These are phyloP conservation scores for Himantopus leucocephalus DNA, from an alignment of 2,113 vertebrate species.

Conservation along the genomic window DNA sequence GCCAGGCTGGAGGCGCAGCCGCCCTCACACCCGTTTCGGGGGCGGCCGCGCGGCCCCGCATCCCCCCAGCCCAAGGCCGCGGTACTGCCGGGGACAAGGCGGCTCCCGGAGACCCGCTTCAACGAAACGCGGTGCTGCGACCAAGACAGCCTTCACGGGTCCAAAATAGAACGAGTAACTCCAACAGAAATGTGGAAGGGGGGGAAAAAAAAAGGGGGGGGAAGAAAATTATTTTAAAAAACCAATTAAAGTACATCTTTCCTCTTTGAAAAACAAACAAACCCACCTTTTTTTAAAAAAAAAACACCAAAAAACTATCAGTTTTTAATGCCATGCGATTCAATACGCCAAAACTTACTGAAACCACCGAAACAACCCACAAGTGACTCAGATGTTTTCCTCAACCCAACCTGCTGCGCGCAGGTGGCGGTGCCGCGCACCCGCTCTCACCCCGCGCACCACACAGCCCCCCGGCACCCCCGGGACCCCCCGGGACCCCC, in stretches of 20 bases:
- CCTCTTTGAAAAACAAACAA: too few species aligned
- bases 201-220: too few species aligned
- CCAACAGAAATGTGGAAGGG: neutral
- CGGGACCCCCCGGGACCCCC: neutral
- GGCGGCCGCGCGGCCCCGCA: neutral
- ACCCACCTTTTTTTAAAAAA: neutral
- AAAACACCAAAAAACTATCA: neutral
- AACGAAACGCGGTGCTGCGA: fast-evolving
- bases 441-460: fast-evolving
- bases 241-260: too few species aligned
- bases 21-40: fast-evolving
- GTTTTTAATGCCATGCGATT: neutral
- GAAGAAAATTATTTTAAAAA: too few species aligned
- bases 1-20: fast-evolving
- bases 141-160: neutral
- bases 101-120: neutral
- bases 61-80: neutral
- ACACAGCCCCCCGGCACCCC: neutral
- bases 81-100: fast-evolving
- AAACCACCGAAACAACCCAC: neutral
- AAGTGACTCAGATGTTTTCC: neutral
- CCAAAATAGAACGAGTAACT: fast-evolving
- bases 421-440: neutral
- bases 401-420: fast-evolving
- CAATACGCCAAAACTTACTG: neutral